Base-by-base conservation (phyloP, 2,888 invertebrate species). In the Eulithis testata region DNA sequence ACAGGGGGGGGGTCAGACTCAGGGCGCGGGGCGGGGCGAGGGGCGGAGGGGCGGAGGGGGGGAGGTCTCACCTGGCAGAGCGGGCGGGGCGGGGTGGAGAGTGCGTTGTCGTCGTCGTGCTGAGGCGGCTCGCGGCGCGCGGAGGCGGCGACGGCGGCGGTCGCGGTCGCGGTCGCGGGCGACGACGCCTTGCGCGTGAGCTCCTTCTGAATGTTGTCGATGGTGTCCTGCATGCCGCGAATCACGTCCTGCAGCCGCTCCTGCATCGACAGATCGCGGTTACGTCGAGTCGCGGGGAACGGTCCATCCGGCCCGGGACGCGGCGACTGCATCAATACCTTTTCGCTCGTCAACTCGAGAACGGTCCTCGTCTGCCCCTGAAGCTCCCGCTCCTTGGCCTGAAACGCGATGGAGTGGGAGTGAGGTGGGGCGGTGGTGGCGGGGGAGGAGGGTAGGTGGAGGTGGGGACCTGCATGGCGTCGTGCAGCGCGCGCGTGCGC, bases 161-260 rank as follows among this genome's bases (percentile, higher is more conserved):
- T 21, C 21, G 21, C 21, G 21, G 21, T 21, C 21, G 21, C 21
- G 21, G 21, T 21, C 21, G 21, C 21, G 21, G 21, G 21, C 21
- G 21, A 21, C 21, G 21, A 21, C 21, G 21, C 21, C 21, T 47
- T 40, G 59, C 82, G 84, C 2, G 83, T 81, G 66, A 89, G 73
- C 78, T 89, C 88, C 76, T 87, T 86, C 76, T 87, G 86, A 31
- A 89, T 82, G 71, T 88, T 89, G 74, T 86, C 87, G 52, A 90
- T 87, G 11, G 80, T 87, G 69, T 73, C 76, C 77, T 84, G 85
- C 87, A 87, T 85, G 47, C 73, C 75, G 60, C 77, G 73, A 60
- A 88, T 83, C 66, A 79, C 82, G 40, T 83, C 79, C 59, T 84
- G 83, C 14, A 90, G 80, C 9, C 84, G 82, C 51, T 86, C 88